Base-by-base conservation (phyloP, 2,888 invertebrate genomes). In the Tetheella fluctuosa region DNA sequence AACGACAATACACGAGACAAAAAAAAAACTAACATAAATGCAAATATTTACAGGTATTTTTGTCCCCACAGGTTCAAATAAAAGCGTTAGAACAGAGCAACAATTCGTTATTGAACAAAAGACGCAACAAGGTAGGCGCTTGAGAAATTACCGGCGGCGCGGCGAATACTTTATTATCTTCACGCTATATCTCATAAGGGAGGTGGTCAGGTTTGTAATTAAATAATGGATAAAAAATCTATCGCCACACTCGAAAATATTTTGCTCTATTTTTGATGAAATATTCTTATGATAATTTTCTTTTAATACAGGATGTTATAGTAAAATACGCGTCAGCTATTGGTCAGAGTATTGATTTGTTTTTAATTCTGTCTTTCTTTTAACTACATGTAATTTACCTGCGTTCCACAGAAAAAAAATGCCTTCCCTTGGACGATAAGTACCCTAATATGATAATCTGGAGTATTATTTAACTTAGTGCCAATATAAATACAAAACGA, bases 41-140 rank as follows among this genome's bases (percentile, higher is more conserved):
- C 12, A 15, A 30, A 39, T 57, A 48, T 48, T 48, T 48, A 48
- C 48, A 48, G 48, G 48, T 53, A 61, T 60, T 62, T 61, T 57
- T 23, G 52, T 84, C 85, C 48, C 48, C 48, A 12, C 94, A 96
- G 95, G 96, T 98, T 63, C 97, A 97, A 90, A 97, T 99, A 65
- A 99, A 99, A 89, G 96, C 97, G 7, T 90, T 99, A 75, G 97
- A 98, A 73, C 96, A 97, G 77, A 97, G 98, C 62, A 99, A 98
- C 85, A 99, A 99, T 86, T 95, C 98, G 0, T 90, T 99, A 60
- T 91, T 99, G 42, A 97, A 97, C 84, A 99, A 98, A 86, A 94
- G 98, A 70, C 93, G 96, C 74, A 95, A 95, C 66, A 93, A 93
- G 76, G 93, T 93, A 0, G 91, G 93, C 1, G 93, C 93, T 57